Base-by-base conservation (phyloP, 1,140 invertebrate species). In the Procambarus clarkii region DNA sequence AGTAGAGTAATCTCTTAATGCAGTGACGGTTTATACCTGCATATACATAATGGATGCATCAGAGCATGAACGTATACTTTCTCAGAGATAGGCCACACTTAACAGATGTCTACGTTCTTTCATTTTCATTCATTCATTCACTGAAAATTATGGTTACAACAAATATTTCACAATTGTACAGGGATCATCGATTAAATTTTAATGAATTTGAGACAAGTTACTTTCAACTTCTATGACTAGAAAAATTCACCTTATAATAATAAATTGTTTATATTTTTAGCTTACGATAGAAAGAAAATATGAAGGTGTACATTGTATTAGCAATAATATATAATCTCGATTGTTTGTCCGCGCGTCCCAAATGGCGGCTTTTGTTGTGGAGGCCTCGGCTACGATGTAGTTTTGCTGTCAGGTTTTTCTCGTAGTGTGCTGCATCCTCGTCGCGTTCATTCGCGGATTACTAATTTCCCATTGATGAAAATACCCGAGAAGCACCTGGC, bases 381-480 rank as follows among this genome's bases (percentile, higher is more conserved):
- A 54, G 88, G 71, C 88, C 88, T 85, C 88, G 88, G 88, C 88
- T 91, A 91, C 88, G 88, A 91, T 91, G 88, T 91, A 85, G 83
- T 77, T 76, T 91, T 24, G 74, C 88, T 85, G 34, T 13, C 46
- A 24, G 11, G 21, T 21, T 58, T 85, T 85, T 84, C 18, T 24
- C 64, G 11, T 71, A 44, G 85, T 46, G 2, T 60, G 74, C 45
- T 8, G 58, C 45, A 84, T 34, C 60, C 44, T 18, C 44, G 44
- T 21, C 18, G 44, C 71, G 82, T 91, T 91, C 80, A 46, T 69
- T 34, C 46, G 3, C 21, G 60, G 46, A 64, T 11, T 58, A 21
- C 58, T 69, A 50, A 46, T 8, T 79, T 60, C 44, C 71, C n/a
- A 71, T 13, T 78, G 13, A 60, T 64, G 60, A 77, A 44, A 78